Evolutionary conservation across 1,140 invertebrate species (phyloP), one percentile per base, ranked within the genome.

Genomic region (Lasioglossum baleicum): DNA sequence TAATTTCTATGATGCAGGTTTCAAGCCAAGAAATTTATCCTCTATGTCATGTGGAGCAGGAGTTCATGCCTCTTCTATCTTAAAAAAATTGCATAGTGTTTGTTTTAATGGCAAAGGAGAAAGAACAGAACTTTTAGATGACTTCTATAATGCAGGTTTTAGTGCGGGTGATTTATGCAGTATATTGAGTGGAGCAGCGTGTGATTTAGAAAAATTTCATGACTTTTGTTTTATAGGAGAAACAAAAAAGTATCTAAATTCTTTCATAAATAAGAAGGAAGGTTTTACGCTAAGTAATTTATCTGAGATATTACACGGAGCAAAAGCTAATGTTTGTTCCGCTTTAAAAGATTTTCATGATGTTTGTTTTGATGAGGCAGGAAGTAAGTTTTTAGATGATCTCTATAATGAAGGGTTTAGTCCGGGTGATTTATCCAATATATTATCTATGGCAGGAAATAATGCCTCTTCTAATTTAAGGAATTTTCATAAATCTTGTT

Each of bases 161-260:
- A 67, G 13, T 20, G n/a, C 65, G 5, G 10, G 65, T 15, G 22
- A 67, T 26, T 7, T 67, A 48, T 48, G 20, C 20, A 13, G 44
- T 48, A 51, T 51, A 11, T 67, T 67, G 44, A 26, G 65, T 22
- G 65, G 42, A n/a, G 20, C 65, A 67, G 20, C 44, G n/a, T 7
- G 51, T 48, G 26, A 11, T 51, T 22, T 48, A 26, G 20, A 51
- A 48, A 10, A 51, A 13, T 48, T 67, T 22, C 65, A 67, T 48
- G 65, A 67, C 26, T 67, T 67, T 67, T 67, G 65, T 51, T 67
- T 67, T 22, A 48, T 51, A 44, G 44, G 20, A 22, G 44, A 51
- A 26, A 67, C 65, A 5, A 67, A 48, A 44, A 48, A 22, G n/a
- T 67, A 67, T 67, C 51, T 67, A 22, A 10, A 67, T 67, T 42